A percentile compares a stretch with the other conserved stretches of the same genome.
These are phyloP conservation scores for Lycopodina hypogea DNA, from an alignment of 37 sponge, comb jelly and placozoan genomes.

Conservation along the genomic window DNA sequence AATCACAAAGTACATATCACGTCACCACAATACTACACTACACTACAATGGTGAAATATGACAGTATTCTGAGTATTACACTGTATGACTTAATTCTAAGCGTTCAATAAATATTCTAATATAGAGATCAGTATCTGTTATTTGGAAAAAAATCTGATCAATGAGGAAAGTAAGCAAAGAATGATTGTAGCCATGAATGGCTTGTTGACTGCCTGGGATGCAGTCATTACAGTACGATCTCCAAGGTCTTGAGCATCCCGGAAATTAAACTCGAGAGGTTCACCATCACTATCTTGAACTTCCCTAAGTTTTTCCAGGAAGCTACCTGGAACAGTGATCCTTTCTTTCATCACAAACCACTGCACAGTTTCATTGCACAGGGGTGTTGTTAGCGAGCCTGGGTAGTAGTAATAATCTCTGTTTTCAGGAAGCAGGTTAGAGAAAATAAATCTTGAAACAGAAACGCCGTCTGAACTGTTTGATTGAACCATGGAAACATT, in stretches of 20 bases:
- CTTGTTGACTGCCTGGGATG: too few species aligned
- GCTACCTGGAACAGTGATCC: slow-evolving; percentile 21
- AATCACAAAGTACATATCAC: too few species aligned
- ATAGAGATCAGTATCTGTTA: too few species aligned
- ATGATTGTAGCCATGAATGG: too few species aligned
- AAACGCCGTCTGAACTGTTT: background rate
- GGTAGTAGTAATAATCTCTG: slow-evolving; percentile 36
- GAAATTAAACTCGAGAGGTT: background rate
- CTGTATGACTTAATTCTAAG: too few species aligned
- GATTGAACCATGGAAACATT: background rate
- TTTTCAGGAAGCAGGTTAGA: slow-evolving; percentile 29
- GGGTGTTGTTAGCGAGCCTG: slow-evolving; percentile 70
- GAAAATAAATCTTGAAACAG: background rate
- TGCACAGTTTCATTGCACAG: slow-evolving; percentile 53
- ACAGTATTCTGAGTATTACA: too few species aligned
- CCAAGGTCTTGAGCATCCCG: slow-evolving; percentile 16
- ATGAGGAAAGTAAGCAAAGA: too few species aligned
- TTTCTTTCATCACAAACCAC: slow-evolving; percentile 58
- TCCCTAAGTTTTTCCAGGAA: slow-evolving; percentile 21
- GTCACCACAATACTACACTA: too few species aligned
- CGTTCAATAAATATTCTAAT: too few species aligned
- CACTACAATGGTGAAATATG: too few species aligned
- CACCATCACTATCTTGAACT: background rate
- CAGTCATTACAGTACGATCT: slow-evolving; percentile 16
- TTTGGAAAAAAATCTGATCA: too few species aligned